Evolutionary conservation across 2,113 vertebrate genomes (phyloP), one percentile per base, ranked within the genome.

Genomic region (Pelecanoides urinatrix): DNA sequence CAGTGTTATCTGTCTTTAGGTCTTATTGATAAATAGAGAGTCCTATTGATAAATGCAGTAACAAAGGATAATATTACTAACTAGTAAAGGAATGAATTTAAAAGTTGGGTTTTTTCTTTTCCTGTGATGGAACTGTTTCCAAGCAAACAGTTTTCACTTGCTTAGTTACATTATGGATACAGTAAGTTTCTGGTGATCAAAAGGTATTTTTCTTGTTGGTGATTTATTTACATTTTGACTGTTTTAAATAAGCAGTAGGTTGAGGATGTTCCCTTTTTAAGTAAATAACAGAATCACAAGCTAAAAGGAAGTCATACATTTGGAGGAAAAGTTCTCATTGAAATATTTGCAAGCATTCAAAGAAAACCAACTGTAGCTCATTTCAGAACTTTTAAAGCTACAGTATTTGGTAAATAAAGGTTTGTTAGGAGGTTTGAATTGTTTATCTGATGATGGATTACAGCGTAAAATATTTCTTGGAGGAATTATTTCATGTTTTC

Each of bases 401-500:
- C 11, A 4, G 18, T 75, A 72, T 78, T 84, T 92, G 52, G 27
- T 90, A 86, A 66, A 83, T 40, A 75, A 78, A 68, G 29, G 25
- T 94, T 87, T 89, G 12, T 77, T 47, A 52, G 50, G 55, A 80
- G 72, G 40, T 52, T 93, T 89, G 68, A 89, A 73, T 45, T 92
- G 87, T 88, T 92, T 93, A 71, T 86, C 85, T 9, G 20, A 30
- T 4, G 5, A 29, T 67, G 70, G 85, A 66, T 88, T 94, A 34
- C n/a, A 88, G 66, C 30, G 7, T 87, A 91, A 90, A 91, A 74
- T 74, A 88, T 63, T 97, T 97, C 90, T 82, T 52, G 96, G 80
- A 82, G 81, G 68, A 92, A 72, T 75, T 73, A 74, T 88, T 93
- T 95, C 56, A 74, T 97, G 89, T 95, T 95, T 97, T 93, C 95